Evolutionary conservation across 2,113 vertebrate genomes (phyloP).

Genomic region (Dipodomys merriami): DNA sequence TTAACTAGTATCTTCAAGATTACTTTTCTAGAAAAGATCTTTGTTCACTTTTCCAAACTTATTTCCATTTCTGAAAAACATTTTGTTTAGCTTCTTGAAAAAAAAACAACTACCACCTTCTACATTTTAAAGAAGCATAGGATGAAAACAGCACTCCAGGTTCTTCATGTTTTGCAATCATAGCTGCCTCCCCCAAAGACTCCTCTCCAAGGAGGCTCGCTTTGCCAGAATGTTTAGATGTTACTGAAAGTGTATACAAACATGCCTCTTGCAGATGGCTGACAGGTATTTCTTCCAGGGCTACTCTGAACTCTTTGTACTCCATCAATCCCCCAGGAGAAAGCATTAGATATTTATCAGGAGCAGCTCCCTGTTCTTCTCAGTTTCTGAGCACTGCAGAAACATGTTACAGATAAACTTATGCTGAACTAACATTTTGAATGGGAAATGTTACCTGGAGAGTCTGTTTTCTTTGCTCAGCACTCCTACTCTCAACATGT

Average conservation of each 20-base stretch:
- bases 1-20: constrained; percentile 17
- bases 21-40: not conserved
- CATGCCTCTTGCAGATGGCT: not conserved
- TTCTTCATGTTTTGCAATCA: not conserved
- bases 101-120: not conserved
- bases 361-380: not conserved
- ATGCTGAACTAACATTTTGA: not conserved
- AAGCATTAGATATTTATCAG: constrained; percentile 29
- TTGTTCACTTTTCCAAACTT: not conserved
- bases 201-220: not conserved
- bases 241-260: not conserved
- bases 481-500: not conserved
- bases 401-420: not conserved
- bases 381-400: not conserved
- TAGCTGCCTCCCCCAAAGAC: not conserved
- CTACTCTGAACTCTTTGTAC: not conserved
- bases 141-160: not conserved
- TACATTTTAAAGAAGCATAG: not conserved
- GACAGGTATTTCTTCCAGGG: not conserved
- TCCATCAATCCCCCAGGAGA: not conserved
- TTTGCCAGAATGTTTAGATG: not conserved
- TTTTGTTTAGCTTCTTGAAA: not conserved
- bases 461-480: not conserved
- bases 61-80: not conserved
- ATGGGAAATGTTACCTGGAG: constrained; percentile 18